Evolutionary conservation across 92 coral and sea anemone genomes (phyloP).

Genomic region (Paramuricea clavata): DNA sequence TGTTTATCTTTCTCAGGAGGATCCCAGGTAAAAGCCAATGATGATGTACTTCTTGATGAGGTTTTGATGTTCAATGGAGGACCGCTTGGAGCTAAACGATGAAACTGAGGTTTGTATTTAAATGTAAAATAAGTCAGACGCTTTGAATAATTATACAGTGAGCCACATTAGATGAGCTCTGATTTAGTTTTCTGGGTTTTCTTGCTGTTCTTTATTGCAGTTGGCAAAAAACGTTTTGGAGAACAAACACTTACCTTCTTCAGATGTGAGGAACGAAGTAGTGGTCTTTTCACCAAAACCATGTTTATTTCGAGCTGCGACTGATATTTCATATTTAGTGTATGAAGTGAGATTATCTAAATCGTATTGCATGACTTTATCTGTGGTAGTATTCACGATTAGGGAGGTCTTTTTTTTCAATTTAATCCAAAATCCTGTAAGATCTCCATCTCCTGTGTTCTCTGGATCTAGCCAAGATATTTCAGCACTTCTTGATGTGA

Average conservation of each 20-base stretch:
- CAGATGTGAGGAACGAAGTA: not conserved
- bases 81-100: not conserved
- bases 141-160: no score
- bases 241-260: constrained; percentile 16
- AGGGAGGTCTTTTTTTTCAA: not conserved
- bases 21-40: not conserved
- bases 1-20: not conserved
- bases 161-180: no score
- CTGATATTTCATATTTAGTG: not conserved
- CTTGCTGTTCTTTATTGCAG: no score
- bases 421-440: not conserved
- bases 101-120: not conserved
- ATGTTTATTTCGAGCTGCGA: constrained; percentile 5
- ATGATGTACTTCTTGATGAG: not conserved
- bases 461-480: not conserved
- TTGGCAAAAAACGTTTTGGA: no score
- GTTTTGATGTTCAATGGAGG: not conserved
- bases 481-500: not conserved
- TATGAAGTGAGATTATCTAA: constrained; percentile 3
- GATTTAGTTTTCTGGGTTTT: no score
- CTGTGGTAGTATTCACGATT: not conserved
- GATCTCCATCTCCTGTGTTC: not conserved
- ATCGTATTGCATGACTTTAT: not conserved
- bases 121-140: no score
- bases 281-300: not conserved